Evolutionary conservation across 2,113 vertebrate genomes (phyloP).

Genomic region (Zapus hudsonius): DNA sequence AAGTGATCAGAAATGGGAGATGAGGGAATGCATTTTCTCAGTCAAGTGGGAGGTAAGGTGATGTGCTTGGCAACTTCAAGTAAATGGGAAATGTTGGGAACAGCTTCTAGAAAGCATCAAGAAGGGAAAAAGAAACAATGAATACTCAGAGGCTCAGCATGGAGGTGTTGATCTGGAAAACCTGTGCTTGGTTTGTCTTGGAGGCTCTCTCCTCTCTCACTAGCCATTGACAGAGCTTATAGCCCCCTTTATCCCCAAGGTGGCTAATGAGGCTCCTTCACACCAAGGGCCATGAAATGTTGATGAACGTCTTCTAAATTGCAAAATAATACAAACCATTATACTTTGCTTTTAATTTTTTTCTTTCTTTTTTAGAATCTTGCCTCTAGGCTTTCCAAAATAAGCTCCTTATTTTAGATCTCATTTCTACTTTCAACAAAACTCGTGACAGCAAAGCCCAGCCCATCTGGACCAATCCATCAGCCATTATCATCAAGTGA

Average conservation of each 20-base stretch:
- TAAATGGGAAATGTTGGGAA: neutral
- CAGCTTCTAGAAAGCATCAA: neutral
- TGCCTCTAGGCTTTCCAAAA: constrained; percentile 76
- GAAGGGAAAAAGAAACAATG: constrained; percentile 31
- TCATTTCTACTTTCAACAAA: constrained; percentile 45
- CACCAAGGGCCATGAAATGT: neutral
- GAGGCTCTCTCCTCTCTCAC: neutral
- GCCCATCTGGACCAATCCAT: constrained; percentile 77
- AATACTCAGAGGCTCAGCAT: neutral
- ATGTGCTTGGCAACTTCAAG: constrained; percentile 24
- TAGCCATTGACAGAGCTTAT: neutral
- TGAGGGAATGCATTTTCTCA: constrained; percentile 1
- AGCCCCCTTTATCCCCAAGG: neutral
- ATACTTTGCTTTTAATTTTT: neutral
- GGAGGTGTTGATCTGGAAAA: neutral
- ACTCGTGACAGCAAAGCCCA: constrained; percentile 67
- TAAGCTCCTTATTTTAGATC: constrained; percentile 64
- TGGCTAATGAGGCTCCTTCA: neutral
- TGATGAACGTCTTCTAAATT: neutral
- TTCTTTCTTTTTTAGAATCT: constrained; percentile 37
- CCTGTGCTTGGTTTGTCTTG: neutral
- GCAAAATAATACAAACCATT: constrained; percentile 28
- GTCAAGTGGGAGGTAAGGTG: constrained; percentile 33
- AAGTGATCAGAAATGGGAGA: neutral
- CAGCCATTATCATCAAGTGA: constrained; percentile 61